These are phyloP conservation scores for Goniozus legneri DNA, from an alignment of 1,140 invertebrate species.

Conservation along the genomic window DNA sequence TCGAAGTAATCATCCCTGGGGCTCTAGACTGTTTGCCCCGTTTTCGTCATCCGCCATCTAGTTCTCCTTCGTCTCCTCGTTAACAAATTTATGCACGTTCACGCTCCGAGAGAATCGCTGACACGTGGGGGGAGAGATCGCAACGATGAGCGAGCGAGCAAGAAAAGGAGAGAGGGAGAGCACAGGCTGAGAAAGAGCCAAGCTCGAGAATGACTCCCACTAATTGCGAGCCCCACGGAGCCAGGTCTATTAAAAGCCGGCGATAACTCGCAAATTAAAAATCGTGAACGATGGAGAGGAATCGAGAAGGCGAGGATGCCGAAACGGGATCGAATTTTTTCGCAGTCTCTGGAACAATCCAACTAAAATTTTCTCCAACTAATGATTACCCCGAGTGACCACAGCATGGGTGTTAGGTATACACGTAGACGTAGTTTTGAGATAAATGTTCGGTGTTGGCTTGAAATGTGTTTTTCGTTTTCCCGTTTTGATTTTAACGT, in stretches of 20 bases:
- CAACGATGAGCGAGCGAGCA: not conserved
- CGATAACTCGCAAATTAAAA: not conserved
- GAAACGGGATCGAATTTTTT: no score
- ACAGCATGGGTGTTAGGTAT: conserved; percentile 15
- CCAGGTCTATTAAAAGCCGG: not conserved
- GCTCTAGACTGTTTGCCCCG: no score
- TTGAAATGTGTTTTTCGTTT: no score
- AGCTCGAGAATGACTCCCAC: no score
- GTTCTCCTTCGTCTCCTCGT: not conserved
- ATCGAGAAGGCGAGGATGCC: not conserved
- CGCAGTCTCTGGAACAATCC: conserved; percentile 6
- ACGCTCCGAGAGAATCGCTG: not conserved
- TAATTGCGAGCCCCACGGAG: not conserved
- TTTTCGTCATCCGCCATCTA: no score
- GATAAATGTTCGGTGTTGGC: conserved; percentile 11
- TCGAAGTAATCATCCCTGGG: conserved; percentile 36
- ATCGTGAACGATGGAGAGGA: not conserved
- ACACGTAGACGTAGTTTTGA: conserved; percentile 3
- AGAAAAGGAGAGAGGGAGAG: not conserved
- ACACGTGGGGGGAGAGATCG: not conserved
- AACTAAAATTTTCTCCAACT: conserved; percentile 28
- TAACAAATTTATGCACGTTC: not conserved
- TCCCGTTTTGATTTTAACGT: no score
- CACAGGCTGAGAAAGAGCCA: not conserved
- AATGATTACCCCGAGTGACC: conserved; percentile 13